Base-by-base conservation (phyloP, 2,888 invertebrate genomes). In the Miltochrista miniata region DNA sequence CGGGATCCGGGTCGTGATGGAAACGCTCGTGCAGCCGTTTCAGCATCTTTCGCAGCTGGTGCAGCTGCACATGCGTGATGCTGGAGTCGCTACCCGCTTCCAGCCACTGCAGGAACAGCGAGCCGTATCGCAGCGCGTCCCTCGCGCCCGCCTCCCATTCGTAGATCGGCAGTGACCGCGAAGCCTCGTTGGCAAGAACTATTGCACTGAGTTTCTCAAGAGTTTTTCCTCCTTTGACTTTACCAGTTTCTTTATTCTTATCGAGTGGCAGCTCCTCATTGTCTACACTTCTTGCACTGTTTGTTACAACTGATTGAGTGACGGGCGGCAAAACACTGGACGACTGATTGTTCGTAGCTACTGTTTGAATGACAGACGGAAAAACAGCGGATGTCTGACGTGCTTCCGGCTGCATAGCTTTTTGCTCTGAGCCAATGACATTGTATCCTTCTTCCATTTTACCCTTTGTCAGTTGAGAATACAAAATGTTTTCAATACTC, bases 51-150 rank as follows among this genome's bases (percentile, higher is more conserved):
- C 95, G 93, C 72, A 96, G 93, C 83, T 96, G 96, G 90, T 95
- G 94, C 61, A 96, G 93, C 83, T 96, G 96, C 83, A 95, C 93
- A 56, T 95, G 94, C 45, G 96, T 96, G 44, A 96, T 95, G 55
- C 94, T 93, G 0, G 96, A 96, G 83, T 96, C 95, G 54, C 95
- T 95, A 85, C 95, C 95, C 59, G 93, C 93, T 80, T 95, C 95
- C 70, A 96, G 90, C 96, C 96, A 96, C 74, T 94, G 93, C 63
- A 96, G 93, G 88, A 96, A 96, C 87, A 95, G 95, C 77, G 96
- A 96, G 36, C 96, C 96, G 85, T 96, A 95, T 74, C 93, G 93
- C 46, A 96, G 92, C 35, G 96, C 96, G 72, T 94, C 95, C 30
- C 80, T 81, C 48, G 90, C 81, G 59, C 88, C 82, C 56, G 82